Evolutionary conservation across 2,888 invertebrate species (phyloP), one percentile per base, ranked within the genome.

Genomic region (Furcula furcula): DNA sequence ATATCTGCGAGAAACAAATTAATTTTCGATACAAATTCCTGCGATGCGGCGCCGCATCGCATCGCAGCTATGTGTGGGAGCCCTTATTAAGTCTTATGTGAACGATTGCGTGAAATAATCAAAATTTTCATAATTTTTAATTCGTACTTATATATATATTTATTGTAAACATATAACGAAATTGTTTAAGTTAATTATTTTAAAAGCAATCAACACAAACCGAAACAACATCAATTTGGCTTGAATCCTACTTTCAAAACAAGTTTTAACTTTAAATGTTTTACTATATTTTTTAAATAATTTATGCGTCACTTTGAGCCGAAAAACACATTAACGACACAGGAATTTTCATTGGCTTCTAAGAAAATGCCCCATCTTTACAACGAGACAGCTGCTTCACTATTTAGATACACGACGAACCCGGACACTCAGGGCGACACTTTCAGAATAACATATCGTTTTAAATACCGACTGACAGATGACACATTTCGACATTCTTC

Each of bases 401-500:
- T 81, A 81, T 83, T 82, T 79, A 74, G 80, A 81, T 75, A 77
- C 73, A 73, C 69, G 73, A 73, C 73, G 58, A 68, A 69, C 67
- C 66, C 60, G 65, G 58, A 65, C 61, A 65, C 70, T 61, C 51
- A 59, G 53, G 58, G 58, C 62, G 74, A 71, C 77, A 74, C 76
- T 76, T 82, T 66, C 74, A 73, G 73, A 84, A 82, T 83, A 87
- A 87, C 86, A 86, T 85, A 87, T 87, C 80, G 85, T 74, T 84
- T 80, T 88, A 87, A 88, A 88, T 79, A 75, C 81, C 87, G 69
- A 85, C 76, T 87, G 88, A 88, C 88, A 88, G 87, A 81, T 85
- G 88, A 88, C 88, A 88, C 87, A 84, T 88, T 85, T 87, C 81
- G 78, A 85, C 86, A 87, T 87, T 85, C 85, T 82, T 87, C 83